These are phyloP conservation scores for Triplophysa yarkandensis DNA, from an alignment of 2,797 vertebrate genomes.

Conservation along the genomic window DNA sequence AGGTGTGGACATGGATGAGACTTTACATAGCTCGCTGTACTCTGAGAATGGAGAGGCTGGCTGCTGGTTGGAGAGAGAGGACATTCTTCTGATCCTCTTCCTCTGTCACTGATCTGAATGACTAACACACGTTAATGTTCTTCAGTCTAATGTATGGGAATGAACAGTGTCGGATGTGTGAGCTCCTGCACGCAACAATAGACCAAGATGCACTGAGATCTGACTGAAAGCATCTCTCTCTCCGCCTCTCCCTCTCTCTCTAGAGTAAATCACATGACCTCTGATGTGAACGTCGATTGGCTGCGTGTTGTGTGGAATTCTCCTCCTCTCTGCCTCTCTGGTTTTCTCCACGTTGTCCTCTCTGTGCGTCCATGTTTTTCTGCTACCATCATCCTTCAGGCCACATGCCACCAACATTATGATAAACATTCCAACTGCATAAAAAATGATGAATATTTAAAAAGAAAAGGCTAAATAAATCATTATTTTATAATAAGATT, in stretches of 20 bases:
- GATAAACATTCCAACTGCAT: background rate
- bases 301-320: constrained; percentile 64
- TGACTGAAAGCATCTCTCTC: constrained; percentile 61
- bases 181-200: constrained; percentile 59
- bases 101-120: constrained; percentile 23
- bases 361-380: constrained; percentile 38
- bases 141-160: constrained; percentile 1
- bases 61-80: constrained; percentile 85
- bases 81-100: constrained; percentile 74
- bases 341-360: constrained; percentile 56
- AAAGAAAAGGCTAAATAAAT: background rate
- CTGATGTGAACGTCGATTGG: constrained; percentile 67
- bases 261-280: constrained; percentile 68
- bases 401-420: background rate
- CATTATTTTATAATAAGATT: too few relatives aligned
- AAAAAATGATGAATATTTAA: background rate
- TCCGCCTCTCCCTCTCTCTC: constrained; percentile 53
- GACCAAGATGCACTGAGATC: constrained; percentile 66
- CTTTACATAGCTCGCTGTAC: constrained; percentile 82
- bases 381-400: constrained; percentile 26
- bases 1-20: constrained; percentile 65
- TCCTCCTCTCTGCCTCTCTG: constrained; percentile 59
- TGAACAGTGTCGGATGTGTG: constrained; percentile 18
- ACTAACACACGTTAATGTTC: constrained; percentile 49
- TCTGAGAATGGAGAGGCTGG: constrained; percentile 79